A percentile compares a stretch with the other conserved stretches of the same genome.
Evolutionary conservation across 2,797 vertebrate species (phyloP).

Genomic region (Denticeps clupeoides): DNA sequence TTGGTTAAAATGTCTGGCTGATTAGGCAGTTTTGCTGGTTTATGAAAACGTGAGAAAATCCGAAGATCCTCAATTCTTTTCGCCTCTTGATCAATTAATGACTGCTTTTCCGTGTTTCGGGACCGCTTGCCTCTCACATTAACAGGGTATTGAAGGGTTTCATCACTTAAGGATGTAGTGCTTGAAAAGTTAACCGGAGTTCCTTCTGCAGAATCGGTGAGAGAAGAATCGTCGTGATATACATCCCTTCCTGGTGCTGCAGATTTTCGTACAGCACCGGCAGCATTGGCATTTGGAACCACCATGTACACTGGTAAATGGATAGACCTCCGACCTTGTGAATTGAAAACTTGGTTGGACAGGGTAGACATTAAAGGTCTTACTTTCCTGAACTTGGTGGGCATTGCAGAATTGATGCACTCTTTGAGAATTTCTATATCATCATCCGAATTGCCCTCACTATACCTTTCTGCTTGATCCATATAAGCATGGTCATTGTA

Average conservation of each 20-base stretch:
- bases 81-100: constrained; percentile 46
- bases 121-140: constrained; percentile 49
- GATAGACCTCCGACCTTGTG: constrained; percentile 63
- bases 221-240: constrained; percentile 73
- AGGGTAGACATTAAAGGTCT: constrained; percentile 70
- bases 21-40: constrained; percentile 46
- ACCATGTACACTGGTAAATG: constrained; percentile 89
- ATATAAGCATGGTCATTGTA: constrained; percentile 45
- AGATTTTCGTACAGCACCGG: constrained; percentile 50
- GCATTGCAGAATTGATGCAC: constrained; percentile 91
- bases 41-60: constrained; percentile 66
- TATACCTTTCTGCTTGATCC: constrained; percentile 58
- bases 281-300: constrained; percentile 69
- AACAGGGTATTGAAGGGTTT: constrained; percentile 76
- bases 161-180: constrained; percentile 81
- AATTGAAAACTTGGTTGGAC: constrained; percentile 62
- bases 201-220: constrained; percentile 81
- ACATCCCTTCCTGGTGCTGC: constrained; percentile 60
- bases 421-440: constrained; percentile 92
- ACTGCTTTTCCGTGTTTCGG: constrained; percentile 50
- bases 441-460: constrained; percentile 75
- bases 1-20: constrained; percentile 37
- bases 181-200: constrained; percentile 87
- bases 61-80: constrained; percentile 66
- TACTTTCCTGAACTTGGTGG: constrained; percentile 82